Evolutionary conservation across 2,888 invertebrate species (phyloP).

Genomic region (Asteroscopus sphinx): DNA sequence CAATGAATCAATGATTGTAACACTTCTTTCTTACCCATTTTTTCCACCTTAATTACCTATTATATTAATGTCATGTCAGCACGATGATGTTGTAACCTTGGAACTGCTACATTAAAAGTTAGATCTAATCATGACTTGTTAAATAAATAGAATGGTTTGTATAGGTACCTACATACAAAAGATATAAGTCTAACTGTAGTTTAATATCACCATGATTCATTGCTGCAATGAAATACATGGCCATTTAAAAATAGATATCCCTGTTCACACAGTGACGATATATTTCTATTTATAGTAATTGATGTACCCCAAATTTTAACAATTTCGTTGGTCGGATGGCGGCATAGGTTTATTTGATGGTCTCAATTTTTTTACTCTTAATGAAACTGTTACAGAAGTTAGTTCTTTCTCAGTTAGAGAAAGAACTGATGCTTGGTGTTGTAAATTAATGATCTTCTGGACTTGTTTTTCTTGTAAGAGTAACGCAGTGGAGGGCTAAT

Average conservation of each 20-base stretch:
- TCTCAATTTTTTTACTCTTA: conserved; percentile 34
- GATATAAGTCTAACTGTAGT: conserved; percentile 10
- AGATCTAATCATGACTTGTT: too few species aligned
- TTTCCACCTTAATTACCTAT: too few species aligned
- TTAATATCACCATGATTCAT: conserved; percentile 50
- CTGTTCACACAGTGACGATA: conserved; percentile 47
- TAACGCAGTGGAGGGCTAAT: too few species aligned
- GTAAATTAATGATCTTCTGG: background rate
- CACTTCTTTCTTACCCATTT: too few species aligned
- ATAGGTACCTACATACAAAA: background rate
- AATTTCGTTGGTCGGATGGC: conserved; percentile 43
- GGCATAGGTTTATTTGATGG: conserved; percentile 39
- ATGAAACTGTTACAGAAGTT: background rate
- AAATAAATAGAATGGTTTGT: too few species aligned
- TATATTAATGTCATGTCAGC: too few species aligned
- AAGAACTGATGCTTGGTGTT: background rate
- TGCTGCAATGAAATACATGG: conserved; percentile 33
- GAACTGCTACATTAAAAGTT: too few species aligned
- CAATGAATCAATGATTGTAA: too few species aligned
- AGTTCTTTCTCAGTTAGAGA: too few species aligned
- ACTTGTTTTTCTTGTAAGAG: too few species aligned
- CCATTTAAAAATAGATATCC: conserved; percentile 57
- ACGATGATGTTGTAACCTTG: too few species aligned
- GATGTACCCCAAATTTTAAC: conserved; percentile 55
- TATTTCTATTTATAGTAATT: conserved; percentile 61